These are phyloP conservation scores for Adoxophyes honmai DNA, from an alignment of 1,140 invertebrate species.

Conservation along the genomic window DNA sequence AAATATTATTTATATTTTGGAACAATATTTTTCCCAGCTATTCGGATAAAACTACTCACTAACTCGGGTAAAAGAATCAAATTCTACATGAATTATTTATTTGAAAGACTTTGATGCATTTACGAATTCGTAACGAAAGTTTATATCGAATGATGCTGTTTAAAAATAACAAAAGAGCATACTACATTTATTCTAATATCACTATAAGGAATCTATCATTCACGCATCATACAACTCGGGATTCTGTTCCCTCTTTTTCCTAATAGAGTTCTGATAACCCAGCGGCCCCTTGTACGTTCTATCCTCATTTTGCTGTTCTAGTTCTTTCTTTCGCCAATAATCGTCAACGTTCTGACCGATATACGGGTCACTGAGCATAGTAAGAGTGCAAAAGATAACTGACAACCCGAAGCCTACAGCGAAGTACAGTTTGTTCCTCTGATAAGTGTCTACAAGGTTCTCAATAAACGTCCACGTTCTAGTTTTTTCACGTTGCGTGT, in stretches of 20 bases:
- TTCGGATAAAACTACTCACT: too few species aligned
- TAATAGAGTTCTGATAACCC: conserved; percentile 45
- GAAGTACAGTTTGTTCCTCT: conserved; percentile 41
- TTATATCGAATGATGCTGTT: too few species aligned
- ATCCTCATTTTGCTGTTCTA: not conserved
- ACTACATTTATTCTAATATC: too few species aligned
- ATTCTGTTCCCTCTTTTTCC: conserved; percentile 42
- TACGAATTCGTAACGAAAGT: too few species aligned
- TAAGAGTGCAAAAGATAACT: conserved; percentile 20
- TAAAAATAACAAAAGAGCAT: too few species aligned
- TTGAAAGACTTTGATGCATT: too few species aligned
- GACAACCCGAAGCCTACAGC: conserved; percentile 42
- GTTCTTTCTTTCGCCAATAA: conserved; percentile 28
- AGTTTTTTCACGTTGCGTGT: conserved; percentile 24
- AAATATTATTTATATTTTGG: too few species aligned
- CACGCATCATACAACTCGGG: conserved; percentile 60
- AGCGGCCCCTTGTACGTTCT: conserved; percentile 37
- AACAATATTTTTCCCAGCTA: too few species aligned
- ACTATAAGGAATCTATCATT: conserved; percentile 16
- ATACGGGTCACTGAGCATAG: conserved; percentile 26
- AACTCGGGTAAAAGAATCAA: too few species aligned
- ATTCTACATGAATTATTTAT: too few species aligned
- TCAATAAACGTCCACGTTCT: conserved; percentile 51
- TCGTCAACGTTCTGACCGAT: conserved; percentile 27
- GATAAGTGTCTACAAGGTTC: conserved; percentile 42